Evolutionary conservation across 2,888 invertebrate genomes (phyloP), one percentile per base, ranked within the genome.

Genomic region (Nemurella pictetii): DNA sequence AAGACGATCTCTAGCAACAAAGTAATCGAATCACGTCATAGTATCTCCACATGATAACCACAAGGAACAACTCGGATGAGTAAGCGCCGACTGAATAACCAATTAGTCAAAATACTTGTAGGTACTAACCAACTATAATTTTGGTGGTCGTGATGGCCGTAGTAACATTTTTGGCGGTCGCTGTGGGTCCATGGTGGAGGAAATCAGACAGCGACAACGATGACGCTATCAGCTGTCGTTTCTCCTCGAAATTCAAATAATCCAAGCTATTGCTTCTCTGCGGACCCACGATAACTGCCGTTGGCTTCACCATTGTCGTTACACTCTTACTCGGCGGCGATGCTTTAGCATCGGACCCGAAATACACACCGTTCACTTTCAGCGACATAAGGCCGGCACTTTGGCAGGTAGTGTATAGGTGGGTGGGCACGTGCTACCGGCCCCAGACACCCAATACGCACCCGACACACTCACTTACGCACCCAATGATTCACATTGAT

Each of bases 221-320:
- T 87, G 96, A 96, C 81, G 97, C 97, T 87, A 97, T 97, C 89
- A 97, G 92, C 91, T 96, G 96, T 88, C 97, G 93, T 90, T 96
- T 96, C 92, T 97, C 97, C 91, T 97, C 96, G 90, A 97, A 97
- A 92, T 97, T 97, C 85, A 97, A 93, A 91, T 96, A 96, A 92
- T 96, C 96, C 92, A 96, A 93, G 89, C 96, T 96, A 91, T 94
- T 96, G 91, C 96, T 96, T 89, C 96, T 91, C 88, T 95, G 95
- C 0, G 94, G 95, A 35, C 93, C 93, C 35, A 94, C 94, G 32
- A 94, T 94, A 75, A 86, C 86, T 12, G 84, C 77, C 20, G 85
- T 85, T 28, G 85, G 85, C 28, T 85, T 85, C 73, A 85, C 85
- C 28, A 85, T 82, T 0, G 85, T 78, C 32, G 81, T 84, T 7